A percentile compares a stretch with the other conserved stretches of the same genome.
Conservation (phyloP, 1,140 invertebrate genomes). For the Tetramorium parvispinum region DNA sequence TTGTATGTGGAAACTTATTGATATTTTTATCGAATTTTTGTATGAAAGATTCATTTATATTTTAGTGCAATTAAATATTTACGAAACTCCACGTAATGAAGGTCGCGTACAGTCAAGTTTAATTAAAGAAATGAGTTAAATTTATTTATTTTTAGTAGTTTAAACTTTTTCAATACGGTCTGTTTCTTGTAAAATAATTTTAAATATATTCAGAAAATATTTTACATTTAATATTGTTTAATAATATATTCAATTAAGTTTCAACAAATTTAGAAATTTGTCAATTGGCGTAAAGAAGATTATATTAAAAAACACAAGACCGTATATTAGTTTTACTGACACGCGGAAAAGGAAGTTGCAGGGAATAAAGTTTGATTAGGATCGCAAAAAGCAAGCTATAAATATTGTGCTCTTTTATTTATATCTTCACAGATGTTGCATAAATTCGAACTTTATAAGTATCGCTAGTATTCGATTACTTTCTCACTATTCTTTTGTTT, state of each 20-base stretch:
- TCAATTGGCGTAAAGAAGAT: background rate
- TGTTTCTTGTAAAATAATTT: background rate
- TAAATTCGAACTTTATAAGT: conserved; percentile 11
- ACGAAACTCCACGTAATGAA: background rate
- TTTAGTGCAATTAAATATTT: background rate
- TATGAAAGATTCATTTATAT: background rate
- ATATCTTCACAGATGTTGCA: background rate
- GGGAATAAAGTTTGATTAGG: conserved; percentile 49
- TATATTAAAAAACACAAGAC: conserved; percentile 29
- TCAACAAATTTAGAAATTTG: background rate
- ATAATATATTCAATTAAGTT: conserved; percentile 6
- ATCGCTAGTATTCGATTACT: conserved; percentile 17
- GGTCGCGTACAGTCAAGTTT: background rate
- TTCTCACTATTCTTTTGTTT: background rate
- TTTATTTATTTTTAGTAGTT: conserved; percentile 7
- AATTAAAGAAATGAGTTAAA: background rate
- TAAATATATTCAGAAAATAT: background rate
- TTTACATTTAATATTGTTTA: background rate
- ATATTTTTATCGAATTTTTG: background rate
- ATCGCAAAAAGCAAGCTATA: background rate
- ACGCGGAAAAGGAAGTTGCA: background rate
- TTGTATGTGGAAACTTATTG: background rate
- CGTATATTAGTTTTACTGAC: background rate
- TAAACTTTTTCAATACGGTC: background rate
- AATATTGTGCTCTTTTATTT: conserved; percentile 23